Conservation (phyloP, 2,113 vertebrate genomes). For the Saguinus imperator region DNA sequence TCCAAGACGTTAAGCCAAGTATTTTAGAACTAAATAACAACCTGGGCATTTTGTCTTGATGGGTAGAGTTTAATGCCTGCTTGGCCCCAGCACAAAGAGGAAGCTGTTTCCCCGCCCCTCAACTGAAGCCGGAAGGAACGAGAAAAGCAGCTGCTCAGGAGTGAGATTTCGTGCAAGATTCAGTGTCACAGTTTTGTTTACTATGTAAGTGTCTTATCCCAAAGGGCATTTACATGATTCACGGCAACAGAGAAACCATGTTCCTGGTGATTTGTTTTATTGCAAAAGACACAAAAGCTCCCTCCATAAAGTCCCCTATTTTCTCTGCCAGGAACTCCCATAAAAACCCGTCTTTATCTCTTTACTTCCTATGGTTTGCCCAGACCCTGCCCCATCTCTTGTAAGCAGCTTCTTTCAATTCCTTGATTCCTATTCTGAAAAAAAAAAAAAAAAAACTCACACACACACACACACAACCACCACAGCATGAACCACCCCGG, state of each 20-base stretch:
- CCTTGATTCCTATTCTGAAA: background rate
- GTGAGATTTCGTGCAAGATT: background rate
- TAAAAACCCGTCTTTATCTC: background rate
- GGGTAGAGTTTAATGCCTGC: background rate
- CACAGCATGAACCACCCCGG: background rate
- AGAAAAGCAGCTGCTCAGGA: constrained; percentile 35
- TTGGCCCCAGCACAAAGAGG: constrained; percentile 57
- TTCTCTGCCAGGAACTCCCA: background rate
- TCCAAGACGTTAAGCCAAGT: background rate
- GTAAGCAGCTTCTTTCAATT: background rate
- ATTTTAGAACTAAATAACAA: constrained; percentile 8
- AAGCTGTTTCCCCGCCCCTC: constrained; percentile 53
- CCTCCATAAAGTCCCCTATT: background rate
- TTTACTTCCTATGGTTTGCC: background rate
- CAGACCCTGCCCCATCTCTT: background rate
- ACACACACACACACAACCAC: background rate
- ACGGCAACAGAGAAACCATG: background rate
- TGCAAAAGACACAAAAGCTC: background rate
- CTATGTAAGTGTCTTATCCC: background rate
- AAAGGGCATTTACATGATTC: background rate
- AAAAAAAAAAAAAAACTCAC: too few relatives aligned
- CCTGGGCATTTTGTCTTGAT: background rate
- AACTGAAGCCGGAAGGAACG: constrained; percentile 57
- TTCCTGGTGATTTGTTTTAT: constrained; percentile 14
- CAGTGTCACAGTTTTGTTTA: background rate